Conservation (phyloP, 2,888 invertebrate genomes). For the Drosophila stalkeri region DNA sequence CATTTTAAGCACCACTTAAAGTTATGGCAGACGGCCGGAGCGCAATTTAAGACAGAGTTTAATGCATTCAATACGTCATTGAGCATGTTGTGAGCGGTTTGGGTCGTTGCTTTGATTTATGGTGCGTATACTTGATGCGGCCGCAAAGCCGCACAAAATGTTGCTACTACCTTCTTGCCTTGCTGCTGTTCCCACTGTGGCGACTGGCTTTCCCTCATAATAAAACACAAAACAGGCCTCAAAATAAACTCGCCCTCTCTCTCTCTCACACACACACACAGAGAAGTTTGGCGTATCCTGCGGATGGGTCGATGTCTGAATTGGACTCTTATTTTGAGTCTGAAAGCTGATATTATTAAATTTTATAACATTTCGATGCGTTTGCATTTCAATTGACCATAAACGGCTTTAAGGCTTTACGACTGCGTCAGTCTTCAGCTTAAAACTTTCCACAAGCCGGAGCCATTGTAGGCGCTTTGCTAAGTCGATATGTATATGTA, state of each 20-base stretch:
- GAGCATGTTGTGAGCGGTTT: slow-evolving; percentile 46
- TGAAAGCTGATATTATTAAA: slow-evolving; percentile 62
- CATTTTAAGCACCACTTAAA: slow-evolving; percentile 80
- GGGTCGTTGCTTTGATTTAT: slow-evolving; percentile 72
- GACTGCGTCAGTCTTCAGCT: slow-evolving; percentile 28
- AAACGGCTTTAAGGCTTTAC: slow-evolving; percentile 67
- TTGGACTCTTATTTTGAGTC: slow-evolving; percentile 13
- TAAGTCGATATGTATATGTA: slow-evolving; percentile 23
- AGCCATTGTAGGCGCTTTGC: slow-evolving; percentile 11
- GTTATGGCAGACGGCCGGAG: slow-evolving; percentile 66
- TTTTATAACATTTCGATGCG: slow-evolving; percentile 79
- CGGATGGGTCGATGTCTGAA: slow-evolving; percentile 4
- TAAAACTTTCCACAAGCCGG: slow-evolving; percentile 47
- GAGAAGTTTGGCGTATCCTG: neutral
- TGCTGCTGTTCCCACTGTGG: slow-evolving; percentile 1
- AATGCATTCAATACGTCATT: slow-evolving; percentile 78
- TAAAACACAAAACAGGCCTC: slow-evolving; percentile 58
- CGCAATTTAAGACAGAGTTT: slow-evolving; percentile 72
- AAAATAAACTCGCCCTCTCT: slow-evolving; percentile 21
- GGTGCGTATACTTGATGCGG: slow-evolving; percentile 77
- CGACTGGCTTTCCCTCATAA: slow-evolving; percentile 24
- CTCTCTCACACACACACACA: slow-evolving; percentile 9
- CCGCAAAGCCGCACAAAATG: slow-evolving; percentile 72
- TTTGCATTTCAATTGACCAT: slow-evolving; percentile 76
- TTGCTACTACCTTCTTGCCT: slow-evolving; percentile 22